phyloP scores from a whole-genome alignment of 2,888 invertebrate species.

The Caenorhabditis sulstoni region DNA sequence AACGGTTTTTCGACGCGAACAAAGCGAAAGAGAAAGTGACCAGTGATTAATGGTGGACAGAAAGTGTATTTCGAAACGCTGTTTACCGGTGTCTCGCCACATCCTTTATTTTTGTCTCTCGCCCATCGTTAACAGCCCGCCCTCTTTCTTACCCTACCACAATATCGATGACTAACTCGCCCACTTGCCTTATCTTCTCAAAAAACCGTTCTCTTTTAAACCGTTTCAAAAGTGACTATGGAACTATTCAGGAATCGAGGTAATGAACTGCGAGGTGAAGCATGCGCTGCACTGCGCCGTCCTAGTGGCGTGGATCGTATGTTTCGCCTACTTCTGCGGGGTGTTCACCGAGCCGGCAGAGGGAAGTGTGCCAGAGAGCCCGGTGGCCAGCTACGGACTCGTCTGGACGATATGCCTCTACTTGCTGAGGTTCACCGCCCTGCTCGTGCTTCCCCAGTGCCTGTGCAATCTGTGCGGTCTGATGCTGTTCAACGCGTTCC shows the following conservation, averaged over 20 bases:
- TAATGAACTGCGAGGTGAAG: slow-evolving; percentile 76
- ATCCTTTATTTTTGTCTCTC: slow-evolving; percentile 3
- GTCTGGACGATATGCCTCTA: slow-evolving; percentile 76
- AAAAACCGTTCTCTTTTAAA: slow-evolving; percentile 5
- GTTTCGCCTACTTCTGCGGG: slow-evolving; percentile 77
- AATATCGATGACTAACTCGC: slow-evolving; percentile 34
- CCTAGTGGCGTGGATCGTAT: slow-evolving; percentile 75
- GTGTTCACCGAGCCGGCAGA: slow-evolving; percentile 69
- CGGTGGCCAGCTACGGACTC: slow-evolving; percentile 78
- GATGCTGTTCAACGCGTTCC: slow-evolving; percentile 93
- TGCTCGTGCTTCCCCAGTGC: slow-evolving; percentile 81
- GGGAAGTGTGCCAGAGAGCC: slow-evolving; percentile 61
- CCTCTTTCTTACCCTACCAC: slow-evolving; percentile 12
- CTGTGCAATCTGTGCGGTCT: slow-evolving; percentile 82
- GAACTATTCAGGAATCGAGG: slow-evolving; percentile 61
- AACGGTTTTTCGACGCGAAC: not conserved
- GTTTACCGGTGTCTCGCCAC: not conserved
- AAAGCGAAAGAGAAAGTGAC: not conserved
- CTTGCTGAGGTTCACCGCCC: slow-evolving; percentile 75
- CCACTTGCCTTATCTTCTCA: slow-evolving; percentile 34
- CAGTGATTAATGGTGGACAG: not conserved
- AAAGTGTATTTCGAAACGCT: slow-evolving; percentile 4
- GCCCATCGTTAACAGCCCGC: not conserved
- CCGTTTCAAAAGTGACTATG: not conserved
- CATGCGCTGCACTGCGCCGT: slow-evolving; percentile 77